These are phyloP conservation scores for Tenualosa thibaudeaui DNA, from an alignment of 2,797 vertebrate species.

Conservation along the genomic window DNA sequence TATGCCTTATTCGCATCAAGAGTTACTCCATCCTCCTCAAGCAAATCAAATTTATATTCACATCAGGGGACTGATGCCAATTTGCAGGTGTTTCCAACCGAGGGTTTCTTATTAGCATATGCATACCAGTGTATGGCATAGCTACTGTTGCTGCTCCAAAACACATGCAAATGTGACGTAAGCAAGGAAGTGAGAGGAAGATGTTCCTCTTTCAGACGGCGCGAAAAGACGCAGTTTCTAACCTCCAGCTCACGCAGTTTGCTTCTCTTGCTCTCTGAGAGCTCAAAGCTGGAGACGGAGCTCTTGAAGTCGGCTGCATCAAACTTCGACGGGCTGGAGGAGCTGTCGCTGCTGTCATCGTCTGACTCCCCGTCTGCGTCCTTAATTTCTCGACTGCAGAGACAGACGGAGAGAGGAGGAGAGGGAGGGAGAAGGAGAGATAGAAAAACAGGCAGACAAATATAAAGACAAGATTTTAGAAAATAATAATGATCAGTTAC, in stretches of 20 bases:
- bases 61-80: too few species aligned
- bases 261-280: slow-evolving; percentile 79
- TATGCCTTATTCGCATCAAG: too few species aligned
- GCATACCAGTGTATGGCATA: too few species aligned
- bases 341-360: slow-evolving; percentile 70
- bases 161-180: not conserved
- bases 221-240: slow-evolving; percentile 23
- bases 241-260: slow-evolving; percentile 78
- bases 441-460: not conserved
- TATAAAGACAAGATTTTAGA: not conserved
- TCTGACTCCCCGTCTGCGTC: slow-evolving; percentile 65
- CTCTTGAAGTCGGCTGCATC: slow-evolving; percentile 74
- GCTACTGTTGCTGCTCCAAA: not conserved
- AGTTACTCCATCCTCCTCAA: too few species aligned
- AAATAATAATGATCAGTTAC: not conserved
- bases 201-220: not conserved
- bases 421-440: not conserved
- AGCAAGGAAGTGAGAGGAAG: not conserved
- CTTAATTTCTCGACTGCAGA: slow-evolving; percentile 58
- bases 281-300: slow-evolving; percentile 72
- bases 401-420: not conserved
- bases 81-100: too few species aligned
- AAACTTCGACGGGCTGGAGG: slow-evolving; percentile 67
- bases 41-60: too few species aligned
- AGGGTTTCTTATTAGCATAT: too few species aligned